These are phyloP conservation scores for Micrastur ruficollis DNA, from an alignment of 2,797 vertebrate genomes.

Conservation along the genomic window DNA sequence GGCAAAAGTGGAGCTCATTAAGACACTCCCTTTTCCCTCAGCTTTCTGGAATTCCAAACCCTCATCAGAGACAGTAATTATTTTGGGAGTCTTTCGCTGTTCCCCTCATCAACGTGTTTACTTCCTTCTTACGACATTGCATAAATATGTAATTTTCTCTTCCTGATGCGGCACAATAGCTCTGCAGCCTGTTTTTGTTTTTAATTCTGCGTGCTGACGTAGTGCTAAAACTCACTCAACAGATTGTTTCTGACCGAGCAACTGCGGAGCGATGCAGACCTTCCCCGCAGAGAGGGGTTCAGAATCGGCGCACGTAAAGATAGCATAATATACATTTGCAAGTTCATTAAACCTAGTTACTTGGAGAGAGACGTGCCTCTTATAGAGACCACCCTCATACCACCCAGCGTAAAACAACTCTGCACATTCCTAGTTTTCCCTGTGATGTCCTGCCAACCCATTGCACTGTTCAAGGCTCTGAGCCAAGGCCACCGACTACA, in stretches of 20 bases:
- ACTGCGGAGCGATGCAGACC: neutral
- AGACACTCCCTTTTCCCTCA: neutral
- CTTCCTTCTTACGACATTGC: neutral
- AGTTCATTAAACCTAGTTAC: neutral
- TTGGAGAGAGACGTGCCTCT: neutral
- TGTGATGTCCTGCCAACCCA: neutral
- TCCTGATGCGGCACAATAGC: neutral
- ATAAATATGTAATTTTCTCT: neutral
- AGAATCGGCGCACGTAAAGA: fast-evolving
- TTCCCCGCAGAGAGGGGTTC: fast-evolving
- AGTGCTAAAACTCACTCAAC: neutral
- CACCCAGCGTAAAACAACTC: fast-evolving
- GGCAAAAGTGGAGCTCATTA: neutral
- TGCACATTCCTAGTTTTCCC: neutral
- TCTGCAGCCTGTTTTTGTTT: neutral
- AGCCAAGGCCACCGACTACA: neutral
- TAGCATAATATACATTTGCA: neutral
- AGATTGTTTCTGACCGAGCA: fast-evolving
- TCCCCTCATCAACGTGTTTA: neutral
- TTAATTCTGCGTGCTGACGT: neutral
- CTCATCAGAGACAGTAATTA: slow-evolving; percentile 28
- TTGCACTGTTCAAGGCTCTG: neutral
- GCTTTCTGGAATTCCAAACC: slow-evolving; percentile 26
- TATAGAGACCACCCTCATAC: neutral
- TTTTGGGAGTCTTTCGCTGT: slow-evolving; percentile 10